Percentiles rank a stretch among this genome's conserved stretches.
Evolutionary conservation across 2,888 invertebrate genomes (phyloP).

Genomic region (Scelioninae gen. 1): DNA sequence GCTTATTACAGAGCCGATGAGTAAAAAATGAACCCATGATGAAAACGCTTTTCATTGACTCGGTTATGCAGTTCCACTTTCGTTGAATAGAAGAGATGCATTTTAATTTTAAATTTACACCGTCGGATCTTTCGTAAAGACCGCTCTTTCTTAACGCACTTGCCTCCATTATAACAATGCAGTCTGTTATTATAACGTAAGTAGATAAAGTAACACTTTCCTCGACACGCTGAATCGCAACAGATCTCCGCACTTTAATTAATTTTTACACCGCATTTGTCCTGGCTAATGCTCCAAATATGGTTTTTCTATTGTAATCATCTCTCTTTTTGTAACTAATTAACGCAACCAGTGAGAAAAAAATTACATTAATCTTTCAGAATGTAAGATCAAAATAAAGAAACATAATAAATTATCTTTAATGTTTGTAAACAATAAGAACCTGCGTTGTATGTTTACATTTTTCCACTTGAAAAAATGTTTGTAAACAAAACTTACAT

Average conservation of each 20-base stretch:
- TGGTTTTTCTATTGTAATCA: slow-evolving; percentile 27
- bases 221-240: slow-evolving; percentile 35
- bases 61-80: slow-evolving; percentile 57
- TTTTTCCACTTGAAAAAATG: too few species aligned
- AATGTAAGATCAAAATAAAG: too few species aligned
- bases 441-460: too few species aligned
- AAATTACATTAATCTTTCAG: neutral
- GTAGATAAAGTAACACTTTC: slow-evolving; percentile 64
- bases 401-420: neutral
- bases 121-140: slow-evolving; percentile 60
- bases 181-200: slow-evolving; percentile 51
- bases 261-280: slow-evolving; percentile 52
- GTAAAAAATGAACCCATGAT: slow-evolving; percentile 50
- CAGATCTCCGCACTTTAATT: slow-evolving; percentile 40
- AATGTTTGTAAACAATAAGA: neutral
- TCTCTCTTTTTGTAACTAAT: slow-evolving; percentile 16
- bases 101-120: slow-evolving; percentile 60
- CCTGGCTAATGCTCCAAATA: slow-evolving; percentile 43
- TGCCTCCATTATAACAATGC: slow-evolving; percentile 50
- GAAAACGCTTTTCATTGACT: slow-evolving; percentile 54
- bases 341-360: neutral
- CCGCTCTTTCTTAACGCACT: slow-evolving; percentile 60
- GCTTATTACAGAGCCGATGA: slow-evolving; percentile 38
- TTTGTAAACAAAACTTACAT: too few species aligned
- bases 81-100: slow-evolving; percentile 45